Evolutionary conservation across 2,797 vertebrate genomes (phyloP), one percentile per base, ranked within the genome.

Genomic region (Dicrostonyx torquatus): DNA sequence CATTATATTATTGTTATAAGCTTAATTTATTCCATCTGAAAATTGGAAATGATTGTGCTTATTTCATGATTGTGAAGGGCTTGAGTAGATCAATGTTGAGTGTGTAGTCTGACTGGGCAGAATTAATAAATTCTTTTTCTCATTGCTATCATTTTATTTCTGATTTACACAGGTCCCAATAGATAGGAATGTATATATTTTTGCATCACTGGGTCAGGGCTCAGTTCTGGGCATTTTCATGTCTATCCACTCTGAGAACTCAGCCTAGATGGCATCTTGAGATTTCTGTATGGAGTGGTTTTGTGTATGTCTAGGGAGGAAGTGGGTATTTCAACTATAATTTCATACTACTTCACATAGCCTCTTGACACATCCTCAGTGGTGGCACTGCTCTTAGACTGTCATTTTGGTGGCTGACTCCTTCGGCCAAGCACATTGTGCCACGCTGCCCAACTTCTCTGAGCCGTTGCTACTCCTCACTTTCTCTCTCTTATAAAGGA

Each of bases 21-120:
- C 73, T 77, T 87, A 53, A 92, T 93, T 94, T 93, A 31, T 40
- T 62, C 76, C 72, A 82, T 80, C 40, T 91, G 53, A 93, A 95
- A 90, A 95, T 20, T 70, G 14, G 6, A 80, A 78, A 86, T 83
- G 43, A 83, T 75, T 72, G 15, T 89, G 62, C 60, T 87, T 93
- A 76, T 77, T 73, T 90, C 50, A 62, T 34, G 37, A 93, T 29
- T 75, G 24, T 91, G 48, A 84, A 91, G 84, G 29, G 20, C 40
- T 91, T 60, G 66, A 89, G 26, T 60, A 62, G 20, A 80, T 64
- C 79, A 91, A 10, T 7, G 2, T 91, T 88, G 50, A 72, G 34
- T 75, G 84, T 75, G 85, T 60, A 6, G 9, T 45, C 60, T 70
- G 34, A 72, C 26, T 48, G 2, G 62, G 34, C 72, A 89, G 45